A percentile compares a stretch with the other conserved stretches of the same genome.
Evolutionary conservation across 53 echinoderm and acorn worm species (phyloP).

Genomic region (Echinometra lucunter): DNA sequence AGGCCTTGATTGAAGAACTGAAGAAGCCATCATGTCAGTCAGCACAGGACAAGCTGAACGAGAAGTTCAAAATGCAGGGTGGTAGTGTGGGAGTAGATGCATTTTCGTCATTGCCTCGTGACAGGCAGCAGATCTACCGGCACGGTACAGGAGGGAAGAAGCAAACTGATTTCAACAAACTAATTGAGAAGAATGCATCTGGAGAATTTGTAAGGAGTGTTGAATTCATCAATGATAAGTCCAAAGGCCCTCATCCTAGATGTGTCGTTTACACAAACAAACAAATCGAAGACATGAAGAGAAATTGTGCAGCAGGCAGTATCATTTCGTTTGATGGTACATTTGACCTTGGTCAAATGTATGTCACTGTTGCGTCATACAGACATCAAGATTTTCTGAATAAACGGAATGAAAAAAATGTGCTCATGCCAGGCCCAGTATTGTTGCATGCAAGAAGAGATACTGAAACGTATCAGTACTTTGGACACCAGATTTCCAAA

Average conservation of each 20-base stretch:
- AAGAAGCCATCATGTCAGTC: conserved; percentile 25
- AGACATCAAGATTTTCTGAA: conserved; percentile 26
- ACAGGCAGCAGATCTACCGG: conserved; percentile 36
- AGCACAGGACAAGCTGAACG: conserved; percentile 31
- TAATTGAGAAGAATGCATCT: conserved; percentile 16
- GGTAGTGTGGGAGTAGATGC: not conserved
- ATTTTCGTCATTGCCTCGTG: conserved; percentile 14
- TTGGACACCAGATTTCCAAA: conserved; percentile 49
- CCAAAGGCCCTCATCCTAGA: conserved; percentile 16
- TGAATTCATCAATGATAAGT: conserved; percentile 7
- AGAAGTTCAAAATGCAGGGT: conserved; percentile 10
- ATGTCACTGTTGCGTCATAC: conserved; percentile 18
- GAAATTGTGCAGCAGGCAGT: conserved; percentile 18
- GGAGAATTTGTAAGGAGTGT: conserved; percentile 53
- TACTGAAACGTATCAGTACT: not conserved
- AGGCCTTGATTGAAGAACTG: not conserved
- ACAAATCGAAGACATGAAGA: not conserved
- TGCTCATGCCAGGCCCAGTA: conserved; percentile 52
- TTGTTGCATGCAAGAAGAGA: conserved; percentile 33
- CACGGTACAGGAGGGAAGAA: not conserved
- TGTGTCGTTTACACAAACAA: conserved; percentile 43
- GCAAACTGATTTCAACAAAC: not conserved
- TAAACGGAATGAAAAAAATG: not conserved
- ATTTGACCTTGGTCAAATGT: conserved; percentile 41
- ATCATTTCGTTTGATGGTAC: conserved; percentile 35